phyloP scores from a whole-genome alignment of 2,888 invertebrate species.

The Cynaeus angustus region DNA sequence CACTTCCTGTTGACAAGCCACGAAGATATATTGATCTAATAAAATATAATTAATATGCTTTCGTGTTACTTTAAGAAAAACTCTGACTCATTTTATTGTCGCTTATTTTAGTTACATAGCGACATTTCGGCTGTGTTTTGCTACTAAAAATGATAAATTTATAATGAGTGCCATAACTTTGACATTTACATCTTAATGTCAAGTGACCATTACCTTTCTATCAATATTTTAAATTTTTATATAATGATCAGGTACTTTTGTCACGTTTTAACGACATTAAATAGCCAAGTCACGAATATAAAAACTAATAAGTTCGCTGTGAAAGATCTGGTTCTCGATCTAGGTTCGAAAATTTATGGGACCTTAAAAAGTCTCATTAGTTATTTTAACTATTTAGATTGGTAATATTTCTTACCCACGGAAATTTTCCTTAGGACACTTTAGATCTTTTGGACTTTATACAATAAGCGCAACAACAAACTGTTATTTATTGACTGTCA shows the following conservation, averaged over 20 bases:
- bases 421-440: no score
- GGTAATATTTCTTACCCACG: no score
- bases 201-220: slow-evolving; percentile 2
- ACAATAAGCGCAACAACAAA: no score
- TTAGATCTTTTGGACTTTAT: no score
- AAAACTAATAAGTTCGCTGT: not conserved
- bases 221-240: slow-evolving; percentile 4
- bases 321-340: slow-evolving; percentile 1
- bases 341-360: not conserved
- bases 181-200: not conserved
- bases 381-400: not conserved
- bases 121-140: no score
- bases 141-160: not conserved
- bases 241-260: not conserved
- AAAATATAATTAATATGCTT: slow-evolving; percentile 20
- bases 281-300: slow-evolving; percentile 2
- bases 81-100: not conserved
- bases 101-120: no score
- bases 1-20: slow-evolving; percentile 32
- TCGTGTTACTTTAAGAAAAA: not conserved
- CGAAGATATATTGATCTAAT: slow-evolving; percentile 25
- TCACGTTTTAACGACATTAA: not conserved
- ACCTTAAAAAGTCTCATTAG: slow-evolving; percentile 1
- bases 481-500: no score
- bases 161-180: not conserved